Evolutionary conservation across 2,797 vertebrate genomes (phyloP).

Genomic region (Tokudaia tokunoshimensis): DNA sequence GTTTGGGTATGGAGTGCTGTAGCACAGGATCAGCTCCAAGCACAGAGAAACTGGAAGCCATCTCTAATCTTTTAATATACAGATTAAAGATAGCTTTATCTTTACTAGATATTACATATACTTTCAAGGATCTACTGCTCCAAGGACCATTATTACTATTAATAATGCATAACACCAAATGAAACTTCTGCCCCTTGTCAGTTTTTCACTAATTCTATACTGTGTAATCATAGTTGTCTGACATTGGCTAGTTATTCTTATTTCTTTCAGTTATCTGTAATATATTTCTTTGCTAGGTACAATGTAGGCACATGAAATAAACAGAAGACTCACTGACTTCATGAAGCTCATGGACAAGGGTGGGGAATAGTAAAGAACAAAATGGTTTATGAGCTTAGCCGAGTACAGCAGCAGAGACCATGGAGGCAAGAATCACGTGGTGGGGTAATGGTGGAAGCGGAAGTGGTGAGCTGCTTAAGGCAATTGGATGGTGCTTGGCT

Average conservation of each 20-base stretch:
- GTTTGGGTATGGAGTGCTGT: no score
- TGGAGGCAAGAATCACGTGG: not conserved
- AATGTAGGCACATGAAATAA: no score
- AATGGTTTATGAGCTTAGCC: not conserved
- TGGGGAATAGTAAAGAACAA: not conserved
- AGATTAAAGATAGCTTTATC: not conserved
- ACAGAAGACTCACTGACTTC: no score
- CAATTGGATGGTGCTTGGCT: not conserved
- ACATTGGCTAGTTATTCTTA: constrained; percentile 17
- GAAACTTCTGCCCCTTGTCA: not conserved
- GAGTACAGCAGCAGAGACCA: not conserved
- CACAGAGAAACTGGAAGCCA: not conserved
- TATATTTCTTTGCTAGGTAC: no score
- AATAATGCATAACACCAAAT: not conserved
- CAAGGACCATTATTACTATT: not conserved
- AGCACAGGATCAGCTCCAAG: no score
- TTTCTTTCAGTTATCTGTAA: no score
- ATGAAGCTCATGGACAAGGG: no score
- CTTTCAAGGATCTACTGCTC: not conserved
- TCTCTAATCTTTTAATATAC: not conserved
- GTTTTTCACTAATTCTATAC: not conserved
- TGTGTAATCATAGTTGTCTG: not conserved
- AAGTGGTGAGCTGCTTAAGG: not conserved
- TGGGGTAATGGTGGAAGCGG: not conserved
- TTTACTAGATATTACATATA: not conserved